Conservation (phyloP, 2,113 vertebrate genomes). For the Salvator merianae region DNA sequence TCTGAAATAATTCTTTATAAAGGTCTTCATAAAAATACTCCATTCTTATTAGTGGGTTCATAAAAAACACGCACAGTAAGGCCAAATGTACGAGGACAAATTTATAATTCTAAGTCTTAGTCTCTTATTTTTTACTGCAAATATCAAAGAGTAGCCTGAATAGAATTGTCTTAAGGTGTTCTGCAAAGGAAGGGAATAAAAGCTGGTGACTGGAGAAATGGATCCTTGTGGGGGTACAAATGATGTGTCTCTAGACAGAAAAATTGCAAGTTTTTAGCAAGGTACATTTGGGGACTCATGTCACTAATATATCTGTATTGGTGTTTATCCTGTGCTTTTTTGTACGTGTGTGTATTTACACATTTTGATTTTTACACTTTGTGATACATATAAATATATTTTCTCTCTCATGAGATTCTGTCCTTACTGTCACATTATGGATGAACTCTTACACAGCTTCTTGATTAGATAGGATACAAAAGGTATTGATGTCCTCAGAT, state of each 20-base stretch:
- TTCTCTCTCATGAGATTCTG: too few relatives aligned
- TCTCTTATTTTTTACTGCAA: slow-evolving; percentile 10
- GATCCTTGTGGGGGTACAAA: neutral
- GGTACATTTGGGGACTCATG: too few relatives aligned
- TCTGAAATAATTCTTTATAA: slow-evolving; percentile 7
- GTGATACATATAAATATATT: too few relatives aligned
- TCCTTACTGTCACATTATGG: too few relatives aligned
- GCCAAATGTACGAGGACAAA: neutral
- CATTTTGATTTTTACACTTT: too few relatives aligned
- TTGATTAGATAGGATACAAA: too few relatives aligned
- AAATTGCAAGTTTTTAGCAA: neutral
- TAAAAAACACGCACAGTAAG: neutral
- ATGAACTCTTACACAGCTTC: too few relatives aligned
- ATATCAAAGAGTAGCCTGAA: neutral
- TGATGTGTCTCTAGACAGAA: neutral
- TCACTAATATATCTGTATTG: too few relatives aligned
- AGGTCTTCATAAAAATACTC: slow-evolving; percentile 23
- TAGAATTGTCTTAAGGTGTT: neutral
- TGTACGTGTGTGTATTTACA: too few relatives aligned
- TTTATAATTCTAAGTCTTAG: neutral
- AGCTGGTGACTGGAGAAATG: too few relatives aligned
- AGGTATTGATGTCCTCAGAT: too few relatives aligned
- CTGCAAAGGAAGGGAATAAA: neutral
- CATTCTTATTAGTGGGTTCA: neutral
- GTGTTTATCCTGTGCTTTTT: too few relatives aligned